phyloP scores from a whole-genome alignment of 2,797 vertebrate genomes.

The Peromyscus attwateri region DNA sequence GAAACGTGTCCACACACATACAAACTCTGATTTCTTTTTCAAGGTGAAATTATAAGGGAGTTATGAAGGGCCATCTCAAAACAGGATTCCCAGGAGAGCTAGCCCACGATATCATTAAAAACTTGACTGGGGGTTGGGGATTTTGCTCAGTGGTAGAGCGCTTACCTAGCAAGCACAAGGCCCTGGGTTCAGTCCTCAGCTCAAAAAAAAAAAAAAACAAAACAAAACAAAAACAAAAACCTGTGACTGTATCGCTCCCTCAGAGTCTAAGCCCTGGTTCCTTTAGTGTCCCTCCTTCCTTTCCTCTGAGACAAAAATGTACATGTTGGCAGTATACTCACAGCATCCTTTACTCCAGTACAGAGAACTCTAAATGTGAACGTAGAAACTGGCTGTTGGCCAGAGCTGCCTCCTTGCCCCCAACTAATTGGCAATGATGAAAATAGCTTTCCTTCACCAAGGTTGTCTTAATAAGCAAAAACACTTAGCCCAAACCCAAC shows the following conservation, averaged over 20 bases:
- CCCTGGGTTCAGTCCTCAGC: too few relatives aligned
- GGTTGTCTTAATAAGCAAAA: conserved; percentile 19
- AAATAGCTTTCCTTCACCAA: background rate
- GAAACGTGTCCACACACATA: background rate
- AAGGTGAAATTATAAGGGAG: conserved; percentile 7
- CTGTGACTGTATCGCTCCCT: background rate
- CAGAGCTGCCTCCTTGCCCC: background rate
- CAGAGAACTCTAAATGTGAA: conserved; percentile 14
- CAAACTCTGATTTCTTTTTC: background rate
- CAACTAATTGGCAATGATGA: background rate
- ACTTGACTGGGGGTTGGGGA: background rate
- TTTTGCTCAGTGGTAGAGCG: too few relatives aligned
- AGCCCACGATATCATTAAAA: background rate
- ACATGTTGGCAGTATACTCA: background rate
- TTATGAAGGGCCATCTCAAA: background rate
- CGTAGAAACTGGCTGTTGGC: background rate
- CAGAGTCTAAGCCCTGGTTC: conserved; percentile 19
- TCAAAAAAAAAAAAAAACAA: too few relatives aligned
- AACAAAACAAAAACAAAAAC: too few relatives aligned
- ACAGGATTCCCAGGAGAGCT: conserved; percentile 23
- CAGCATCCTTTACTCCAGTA: background rate
- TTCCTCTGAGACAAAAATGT: conserved; percentile 52
- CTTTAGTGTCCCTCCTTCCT: conserved; percentile 35
- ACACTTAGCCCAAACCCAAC: background rate
- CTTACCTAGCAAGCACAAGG: too few relatives aligned